Base-by-base conservation (phyloP, 2,888 invertebrate genomes). In the Drosophila pegasa region DNA sequence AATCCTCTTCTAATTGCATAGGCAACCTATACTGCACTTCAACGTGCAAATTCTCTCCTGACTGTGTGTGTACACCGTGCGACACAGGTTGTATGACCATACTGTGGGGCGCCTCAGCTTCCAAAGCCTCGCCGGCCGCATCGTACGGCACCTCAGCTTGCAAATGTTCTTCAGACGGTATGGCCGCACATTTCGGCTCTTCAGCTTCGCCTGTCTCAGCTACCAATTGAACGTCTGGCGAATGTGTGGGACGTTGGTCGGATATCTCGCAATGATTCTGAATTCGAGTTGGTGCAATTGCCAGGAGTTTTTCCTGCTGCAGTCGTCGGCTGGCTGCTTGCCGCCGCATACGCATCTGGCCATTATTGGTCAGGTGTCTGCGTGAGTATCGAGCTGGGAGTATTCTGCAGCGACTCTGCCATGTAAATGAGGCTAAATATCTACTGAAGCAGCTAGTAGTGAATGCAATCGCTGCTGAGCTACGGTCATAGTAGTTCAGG, bases 301-400 rank as follows among this genome's bases (percentile, higher is more conserved):
- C 16, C 50, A 33, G 3, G 10, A 35, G n/a, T 12, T 10, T 31
- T 0, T 40, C 22, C 14, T 29, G 41, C 0, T 8, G 35, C 3
- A 25, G 10, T 0, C 43, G 8, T 8, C 29, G 35, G 9, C 20
- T n/a, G n/a, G 62, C 41, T 1, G 22, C 25, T 9, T 35, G 69
- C 3, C 31, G 45, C 4, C 65, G 22, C 29, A 58, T 63, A 8
- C 33, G 54, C 14, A 18, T 22, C 33, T 50, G 25, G 1, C 8
- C 16, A 0, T 51, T 54, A 18, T 31, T 18, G 6, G 74, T 40
- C 2, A 20, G 12, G 10, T 41, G 41, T 7, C 62, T 25, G 0
- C 41, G 45, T 4, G 20, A 10, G 6, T 38, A 47, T 16, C 51
- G 47, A 31, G n/a, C 20, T 35, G 16, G n/a, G 18, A 1, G 14